A percentile compares a stretch with the other conserved stretches of the same genome.
phyloP scores from a whole-genome alignment of 2,113 vertebrate species.

The Tachysurus vachellii region DNA sequence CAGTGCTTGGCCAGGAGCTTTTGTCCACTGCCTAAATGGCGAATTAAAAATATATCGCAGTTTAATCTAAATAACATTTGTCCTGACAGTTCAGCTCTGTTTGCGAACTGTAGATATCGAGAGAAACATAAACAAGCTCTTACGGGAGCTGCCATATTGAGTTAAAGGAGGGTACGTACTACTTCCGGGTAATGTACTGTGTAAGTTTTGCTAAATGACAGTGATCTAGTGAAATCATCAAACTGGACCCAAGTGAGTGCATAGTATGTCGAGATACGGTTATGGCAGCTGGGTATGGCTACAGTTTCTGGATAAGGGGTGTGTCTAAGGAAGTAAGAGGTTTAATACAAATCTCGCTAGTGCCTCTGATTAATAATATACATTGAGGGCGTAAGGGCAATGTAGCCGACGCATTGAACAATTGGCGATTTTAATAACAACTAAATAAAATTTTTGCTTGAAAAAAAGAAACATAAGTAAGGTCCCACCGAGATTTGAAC shows the following conservation, averaged over 20 bases:
- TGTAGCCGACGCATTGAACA: neutral
- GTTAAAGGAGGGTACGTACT: neutral
- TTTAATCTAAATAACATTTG: neutral
- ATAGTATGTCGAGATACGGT: neutral
- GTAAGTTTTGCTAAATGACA: neutral
- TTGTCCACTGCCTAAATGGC: neutral
- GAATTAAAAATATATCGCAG: neutral
- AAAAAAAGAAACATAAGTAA: neutral
- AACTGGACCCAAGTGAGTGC: neutral
- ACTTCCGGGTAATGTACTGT: neutral
- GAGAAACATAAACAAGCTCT: constrained; percentile 44
- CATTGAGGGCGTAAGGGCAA: neutral
- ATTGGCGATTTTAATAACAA: neutral
- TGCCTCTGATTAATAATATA: neutral
- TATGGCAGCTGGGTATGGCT: neutral
- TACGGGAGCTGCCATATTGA: constrained; percentile 67
- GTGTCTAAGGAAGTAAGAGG: neutral
- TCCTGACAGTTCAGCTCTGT: neutral
- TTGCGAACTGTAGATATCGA: neutral
- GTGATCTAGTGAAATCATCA: neutral
- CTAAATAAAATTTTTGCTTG: too few relatives aligned
- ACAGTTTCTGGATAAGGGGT: neutral
- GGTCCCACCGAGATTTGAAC: constrained; percentile 91
- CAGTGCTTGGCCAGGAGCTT: constrained; percentile 30
- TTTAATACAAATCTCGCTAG: neutral